These are phyloP conservation scores for Stenurella melanura DNA, from an alignment of 2,888 invertebrate species.

Conservation along the genomic window DNA sequence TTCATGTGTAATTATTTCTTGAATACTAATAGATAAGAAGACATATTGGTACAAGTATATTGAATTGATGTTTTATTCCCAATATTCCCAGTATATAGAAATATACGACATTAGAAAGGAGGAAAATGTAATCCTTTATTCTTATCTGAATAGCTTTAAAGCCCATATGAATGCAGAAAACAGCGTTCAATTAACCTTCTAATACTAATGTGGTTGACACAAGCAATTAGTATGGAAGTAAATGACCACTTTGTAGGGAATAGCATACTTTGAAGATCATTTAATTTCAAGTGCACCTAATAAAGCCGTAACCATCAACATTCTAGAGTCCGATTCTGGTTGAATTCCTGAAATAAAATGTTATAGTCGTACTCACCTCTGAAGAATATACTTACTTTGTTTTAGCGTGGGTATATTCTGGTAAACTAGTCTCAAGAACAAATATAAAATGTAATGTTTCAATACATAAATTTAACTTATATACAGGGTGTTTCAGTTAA, in stretches of 20 bases:
- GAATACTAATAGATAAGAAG: too few relatives aligned
- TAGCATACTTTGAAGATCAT: slow-evolving; percentile 38
- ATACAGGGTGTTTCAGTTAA: too few relatives aligned
- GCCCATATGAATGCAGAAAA: slow-evolving; percentile 7
- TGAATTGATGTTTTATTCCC: too few relatives aligned
- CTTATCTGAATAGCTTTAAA: background rate
- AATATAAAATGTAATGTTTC: too few relatives aligned
- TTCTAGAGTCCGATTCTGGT: slow-evolving; percentile 32
- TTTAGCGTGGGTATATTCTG: background rate
- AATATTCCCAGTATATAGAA: too few relatives aligned
- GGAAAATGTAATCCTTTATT: background rate
- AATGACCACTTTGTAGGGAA: slow-evolving; percentile 32
- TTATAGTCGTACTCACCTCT: slow-evolving; percentile 7
- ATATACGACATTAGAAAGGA: too few relatives aligned
- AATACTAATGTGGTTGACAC: slow-evolving; percentile 29
- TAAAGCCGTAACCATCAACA: slow-evolving; percentile 39
- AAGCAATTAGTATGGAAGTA: slow-evolving; percentile 31
- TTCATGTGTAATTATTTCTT: too few relatives aligned
- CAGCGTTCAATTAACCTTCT: slow-evolving; percentile 22
- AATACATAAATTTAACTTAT: too few relatives aligned
- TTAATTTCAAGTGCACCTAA: slow-evolving; percentile 39
- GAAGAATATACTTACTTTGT: background rate
- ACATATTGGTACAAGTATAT: too few relatives aligned
- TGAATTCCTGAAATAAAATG: slow-evolving; percentile 36
- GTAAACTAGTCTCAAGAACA: background rate